Conservation (phyloP, 2,113 vertebrate species). For the Eretmochelys imbricata region DNA sequence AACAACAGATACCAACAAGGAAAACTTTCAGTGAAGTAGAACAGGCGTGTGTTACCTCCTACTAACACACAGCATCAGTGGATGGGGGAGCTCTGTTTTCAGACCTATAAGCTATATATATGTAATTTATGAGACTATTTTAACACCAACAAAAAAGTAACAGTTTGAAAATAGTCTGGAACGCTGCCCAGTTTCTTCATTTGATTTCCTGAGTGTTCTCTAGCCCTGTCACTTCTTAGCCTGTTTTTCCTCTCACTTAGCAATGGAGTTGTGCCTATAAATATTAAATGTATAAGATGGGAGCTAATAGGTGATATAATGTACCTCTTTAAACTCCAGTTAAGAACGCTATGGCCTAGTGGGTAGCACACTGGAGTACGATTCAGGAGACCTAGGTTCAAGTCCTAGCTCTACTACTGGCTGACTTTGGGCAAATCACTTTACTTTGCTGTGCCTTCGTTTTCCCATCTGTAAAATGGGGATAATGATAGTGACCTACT, state of each 20-base stretch:
- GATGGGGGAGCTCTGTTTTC: neutral
- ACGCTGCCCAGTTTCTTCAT: neutral
- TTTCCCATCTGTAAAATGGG: neutral
- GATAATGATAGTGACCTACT: neutral
- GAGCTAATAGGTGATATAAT: neutral
- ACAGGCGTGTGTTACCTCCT: neutral
- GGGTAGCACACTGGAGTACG: neutral
- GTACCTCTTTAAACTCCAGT: neutral
- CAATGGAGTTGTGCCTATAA: neutral
- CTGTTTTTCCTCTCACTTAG: conserved; percentile 29
- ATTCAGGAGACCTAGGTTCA: neutral
- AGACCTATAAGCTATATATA: neutral
- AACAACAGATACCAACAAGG: neutral
- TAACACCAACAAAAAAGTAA: neutral
- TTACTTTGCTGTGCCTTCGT: neutral
- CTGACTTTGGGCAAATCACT: neutral
- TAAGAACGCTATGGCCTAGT: neutral
- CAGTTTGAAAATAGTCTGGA: conserved; percentile 18
- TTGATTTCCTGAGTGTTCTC: neutral
- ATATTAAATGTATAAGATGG: neutral
- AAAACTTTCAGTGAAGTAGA: neutral
- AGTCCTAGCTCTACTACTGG: neutral
- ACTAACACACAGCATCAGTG: neutral
- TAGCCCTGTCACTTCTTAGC: conserved; percentile 21
- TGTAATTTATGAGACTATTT: neutral